Conservation (phyloP, 2,888 invertebrate species). For the Cinara cedri region DNA sequence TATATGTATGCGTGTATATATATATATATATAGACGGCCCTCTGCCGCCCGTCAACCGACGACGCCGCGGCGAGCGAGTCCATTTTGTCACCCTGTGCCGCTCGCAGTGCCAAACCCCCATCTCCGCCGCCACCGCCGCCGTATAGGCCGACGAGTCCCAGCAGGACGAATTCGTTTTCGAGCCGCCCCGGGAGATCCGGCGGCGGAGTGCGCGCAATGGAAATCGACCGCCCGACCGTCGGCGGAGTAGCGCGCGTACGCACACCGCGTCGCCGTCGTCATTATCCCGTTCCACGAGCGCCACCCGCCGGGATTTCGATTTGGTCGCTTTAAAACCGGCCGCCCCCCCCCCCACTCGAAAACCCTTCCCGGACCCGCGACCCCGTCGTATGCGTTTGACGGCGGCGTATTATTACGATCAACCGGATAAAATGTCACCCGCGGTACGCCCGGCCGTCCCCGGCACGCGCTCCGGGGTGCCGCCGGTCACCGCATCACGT, state of each 20-base stretch:
- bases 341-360: not conserved
- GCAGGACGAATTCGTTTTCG: constrained; percentile 32
- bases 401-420: constrained; percentile 9
- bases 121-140: not conserved
- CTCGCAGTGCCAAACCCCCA: too few species aligned
- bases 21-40: too few species aligned
- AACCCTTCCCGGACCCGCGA: not conserved
- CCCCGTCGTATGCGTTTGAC: not conserved
- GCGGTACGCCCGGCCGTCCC: not conserved
- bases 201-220: constrained; percentile 1
- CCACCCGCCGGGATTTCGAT: constrained; percentile 30
- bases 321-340: constrained; percentile 33
- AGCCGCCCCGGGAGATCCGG: constrained; percentile 40
- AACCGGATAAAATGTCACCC: constrained; percentile 51
- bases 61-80: constrained; percentile 42
- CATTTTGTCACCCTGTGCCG: constrained; percentile 50
- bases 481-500: too few species aligned
- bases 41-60: too few species aligned
- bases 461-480: not conserved
- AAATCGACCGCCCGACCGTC: constrained; percentile 40
- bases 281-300: not conserved
- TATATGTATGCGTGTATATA: too few species aligned
- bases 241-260: not conserved
- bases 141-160: too few species aligned
- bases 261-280: not conserved